Percentiles rank a stretch among this genome's conserved stretches.
Conservation (phyloP, 1,140 invertebrate species). For the Homarus americanus region DNA sequence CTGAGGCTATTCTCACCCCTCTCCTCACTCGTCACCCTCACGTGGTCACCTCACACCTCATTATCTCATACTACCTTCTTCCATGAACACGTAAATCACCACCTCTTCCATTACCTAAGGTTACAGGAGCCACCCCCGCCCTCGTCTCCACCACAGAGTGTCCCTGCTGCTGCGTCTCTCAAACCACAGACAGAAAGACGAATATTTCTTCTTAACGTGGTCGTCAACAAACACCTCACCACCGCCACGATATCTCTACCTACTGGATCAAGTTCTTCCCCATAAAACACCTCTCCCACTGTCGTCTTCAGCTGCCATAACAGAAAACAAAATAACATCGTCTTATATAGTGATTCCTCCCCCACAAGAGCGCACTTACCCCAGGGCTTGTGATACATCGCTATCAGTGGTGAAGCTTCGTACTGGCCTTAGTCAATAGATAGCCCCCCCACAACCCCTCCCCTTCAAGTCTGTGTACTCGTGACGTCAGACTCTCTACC, state of each 20-base stretch:
- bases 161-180: not conserved
- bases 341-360: not conserved
- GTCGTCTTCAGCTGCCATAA: not conserved
- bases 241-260: not conserved
- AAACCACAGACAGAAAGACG: not conserved
- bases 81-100: not conserved
- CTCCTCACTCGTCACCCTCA: not conserved
- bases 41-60: not conserved
- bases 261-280: not conserved
- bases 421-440: not conserved
- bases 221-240: not conserved
- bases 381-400: conserved; percentile 25
- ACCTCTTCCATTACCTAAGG: conserved; percentile 1
- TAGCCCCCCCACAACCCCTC: too few species aligned
- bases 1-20: not conserved
- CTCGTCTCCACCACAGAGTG: not conserved
- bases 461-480: not conserved
- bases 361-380: not conserved
- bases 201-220: too few species aligned
- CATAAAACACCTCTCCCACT: too few species aligned
- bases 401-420: conserved; percentile 3
- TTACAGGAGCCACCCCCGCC: not conserved
- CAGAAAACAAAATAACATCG: not conserved
- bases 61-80: not conserved
- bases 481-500: not conserved